Evolutionary conservation across 2,113 vertebrate genomes (phyloP), one percentile per base, ranked within the genome.

Genomic region (Tragelaphus strepsiceros): DNA sequence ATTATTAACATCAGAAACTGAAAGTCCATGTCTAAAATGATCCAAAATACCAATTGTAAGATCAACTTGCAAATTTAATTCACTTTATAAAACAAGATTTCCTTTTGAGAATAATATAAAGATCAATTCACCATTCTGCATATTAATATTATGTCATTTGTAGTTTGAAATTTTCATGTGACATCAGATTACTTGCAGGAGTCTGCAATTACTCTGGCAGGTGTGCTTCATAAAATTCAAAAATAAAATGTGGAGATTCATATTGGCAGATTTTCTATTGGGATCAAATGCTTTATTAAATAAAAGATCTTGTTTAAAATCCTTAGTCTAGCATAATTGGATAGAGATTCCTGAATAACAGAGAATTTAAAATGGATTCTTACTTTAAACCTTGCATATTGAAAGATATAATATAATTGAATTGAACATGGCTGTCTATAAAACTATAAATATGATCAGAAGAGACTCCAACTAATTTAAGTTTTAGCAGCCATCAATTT

Each of bases 391-490:
- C 32, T 88, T 54, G 43, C 12, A 71, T 59, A 87, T 88, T 81
- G 8, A 78, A 92, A 90, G 54, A 90, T 46, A 64, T 71, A 87
- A 64, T 87, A 86, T 90, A 94, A 96, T 86, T 91, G 17, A 9
- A 91, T 59, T 90, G 46, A 96, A 77, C 35, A 78, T 12, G 3
- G 49, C 35, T 94, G 43, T 51, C 32, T 71, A 28, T 80, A 71
- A 94, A 96, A 90, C 32, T 90, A 56, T 92, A 98, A 93, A 97
- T 90, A 92, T 88, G 43, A 95, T 91, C 90, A 95, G 78, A 96
- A 94, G 32, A 96, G 54, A 88, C 35, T 95, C 74, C 95, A 96
- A 92, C 30, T 93, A 95, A 96, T 96, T 98, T 98, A 96, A 94
- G 28, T 77, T 96, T 93, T 82, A 96, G 17, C 49, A 93, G 15